These are phyloP conservation scores for Epinephelus fuscoguttatus DNA, from an alignment of 2,113 vertebrate species.

Conservation along the genomic window DNA sequence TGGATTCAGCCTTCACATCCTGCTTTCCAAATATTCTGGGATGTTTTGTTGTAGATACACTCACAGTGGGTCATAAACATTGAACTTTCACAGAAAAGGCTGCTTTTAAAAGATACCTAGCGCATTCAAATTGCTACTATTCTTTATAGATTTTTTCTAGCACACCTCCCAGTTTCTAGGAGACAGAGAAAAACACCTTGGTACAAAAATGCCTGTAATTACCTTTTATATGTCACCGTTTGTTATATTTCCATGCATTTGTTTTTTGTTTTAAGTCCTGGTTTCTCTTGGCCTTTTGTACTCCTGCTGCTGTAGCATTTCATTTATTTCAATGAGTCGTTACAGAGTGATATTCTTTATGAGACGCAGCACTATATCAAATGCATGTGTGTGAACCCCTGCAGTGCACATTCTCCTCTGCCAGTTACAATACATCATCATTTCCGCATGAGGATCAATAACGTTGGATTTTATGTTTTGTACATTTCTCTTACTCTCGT, in stretches of 20 bases:
- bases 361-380: neutral
- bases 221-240: neutral
- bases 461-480: neutral
- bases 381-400: neutral
- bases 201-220: neutral
- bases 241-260: neutral
- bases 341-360: neutral
- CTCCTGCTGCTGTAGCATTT: neutral
- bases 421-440: neutral
- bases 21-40: neutral
- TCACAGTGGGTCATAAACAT: neutral
- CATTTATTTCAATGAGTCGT: neutral
- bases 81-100: neutral
- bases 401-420: conserved; percentile 6
- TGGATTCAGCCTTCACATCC: neutral
- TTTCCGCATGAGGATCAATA: conserved; percentile 11
- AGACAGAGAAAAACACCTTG: neutral
- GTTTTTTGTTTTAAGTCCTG: neutral
- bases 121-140: neutral
- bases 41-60: neutral
- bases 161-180: neutral
- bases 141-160: neutral
- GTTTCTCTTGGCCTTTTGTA: neutral
- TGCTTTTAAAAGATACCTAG: neutral
- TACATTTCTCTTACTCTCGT: neutral